These are phyloP conservation scores for Nesogale talazaci DNA, from an alignment of 2,113 vertebrate genomes.

Conservation along the genomic window DNA sequence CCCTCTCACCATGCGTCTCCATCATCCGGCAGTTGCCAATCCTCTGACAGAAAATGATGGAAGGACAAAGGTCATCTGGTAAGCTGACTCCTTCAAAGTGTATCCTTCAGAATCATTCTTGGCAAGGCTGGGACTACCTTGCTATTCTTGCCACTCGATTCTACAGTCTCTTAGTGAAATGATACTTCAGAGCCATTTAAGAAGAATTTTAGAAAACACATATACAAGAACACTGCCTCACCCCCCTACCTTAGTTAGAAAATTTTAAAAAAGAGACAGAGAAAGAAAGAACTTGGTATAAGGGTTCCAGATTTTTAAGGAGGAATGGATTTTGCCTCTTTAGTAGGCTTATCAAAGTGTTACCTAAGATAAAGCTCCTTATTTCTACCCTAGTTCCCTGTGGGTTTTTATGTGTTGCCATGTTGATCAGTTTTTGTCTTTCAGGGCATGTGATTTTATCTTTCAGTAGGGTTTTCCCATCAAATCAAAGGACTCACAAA, in stretches of 20 bases:
- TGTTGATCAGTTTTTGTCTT: constrained; percentile 59
- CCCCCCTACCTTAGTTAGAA: not conserved
- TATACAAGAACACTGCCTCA: not conserved
- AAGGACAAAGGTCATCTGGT: not conserved
- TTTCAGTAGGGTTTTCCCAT: constrained; percentile 40
- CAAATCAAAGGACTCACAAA: constrained; percentile 57
- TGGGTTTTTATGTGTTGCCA: constrained; percentile 30
- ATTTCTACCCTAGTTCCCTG: not conserved
- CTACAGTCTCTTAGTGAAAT: not conserved
- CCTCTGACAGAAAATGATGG: not conserved
- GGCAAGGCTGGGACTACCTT: not conserved
- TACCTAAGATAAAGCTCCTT: constrained; percentile 15
- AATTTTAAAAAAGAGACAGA: not conserved
- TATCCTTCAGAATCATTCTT: constrained; percentile 11
- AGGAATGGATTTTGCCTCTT: constrained; percentile 36
- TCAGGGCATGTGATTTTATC: constrained; percentile 49
- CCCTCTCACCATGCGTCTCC: not conserved
- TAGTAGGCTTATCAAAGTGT: constrained; percentile 9
- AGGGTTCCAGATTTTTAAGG: constrained; percentile 47
- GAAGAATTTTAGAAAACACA: constrained; percentile 28
- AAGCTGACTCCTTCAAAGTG: constrained; percentile 6
- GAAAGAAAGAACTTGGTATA: not conserved
- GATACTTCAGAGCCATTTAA: constrained; percentile 38
- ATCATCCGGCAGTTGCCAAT: not conserved
- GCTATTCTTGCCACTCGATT: not conserved